Conservation (phyloP, 2,113 vertebrate species). For the Mus spicilegus region DNA sequence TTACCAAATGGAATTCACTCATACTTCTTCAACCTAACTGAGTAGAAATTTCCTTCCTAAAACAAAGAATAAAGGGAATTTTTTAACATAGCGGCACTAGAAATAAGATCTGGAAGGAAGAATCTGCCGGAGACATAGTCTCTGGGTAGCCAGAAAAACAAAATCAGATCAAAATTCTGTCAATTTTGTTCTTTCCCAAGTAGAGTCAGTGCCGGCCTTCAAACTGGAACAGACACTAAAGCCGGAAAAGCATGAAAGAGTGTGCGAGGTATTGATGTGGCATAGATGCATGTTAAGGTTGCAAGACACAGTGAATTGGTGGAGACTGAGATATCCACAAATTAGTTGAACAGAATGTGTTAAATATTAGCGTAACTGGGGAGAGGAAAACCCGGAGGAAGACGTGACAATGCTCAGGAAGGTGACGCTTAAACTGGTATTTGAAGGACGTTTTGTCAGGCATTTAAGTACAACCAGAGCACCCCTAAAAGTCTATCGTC, state of each 20-base stretch:
- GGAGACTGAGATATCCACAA: background rate
- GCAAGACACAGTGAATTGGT: background rate
- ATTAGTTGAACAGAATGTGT: slow-evolving; percentile 2
- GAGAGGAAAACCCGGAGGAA: background rate
- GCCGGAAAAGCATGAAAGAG: background rate
- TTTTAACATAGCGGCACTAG: background rate
- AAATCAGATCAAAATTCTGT: slow-evolving; percentile 16
- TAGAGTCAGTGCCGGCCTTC: background rate
- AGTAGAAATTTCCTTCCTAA: background rate
- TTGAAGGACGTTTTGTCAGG: background rate
- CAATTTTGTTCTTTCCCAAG: background rate
- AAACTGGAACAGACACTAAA: slow-evolving; percentile 19
- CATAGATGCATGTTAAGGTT: background rate
- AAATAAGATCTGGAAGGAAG: slow-evolving; percentile 32
- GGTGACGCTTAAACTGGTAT: background rate
- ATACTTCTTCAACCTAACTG: background rate
- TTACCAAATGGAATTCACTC: background rate
- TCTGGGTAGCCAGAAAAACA: background rate
- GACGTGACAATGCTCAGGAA: background rate
- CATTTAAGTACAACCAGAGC: background rate
- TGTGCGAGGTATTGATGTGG: background rate
- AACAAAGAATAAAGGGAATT: background rate
- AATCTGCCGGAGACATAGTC: background rate
- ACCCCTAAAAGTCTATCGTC: background rate
- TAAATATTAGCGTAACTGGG: slow-evolving; percentile 19